Conservation (phyloP, 2,888 invertebrate species). For the Clitarchus hookeri region DNA sequence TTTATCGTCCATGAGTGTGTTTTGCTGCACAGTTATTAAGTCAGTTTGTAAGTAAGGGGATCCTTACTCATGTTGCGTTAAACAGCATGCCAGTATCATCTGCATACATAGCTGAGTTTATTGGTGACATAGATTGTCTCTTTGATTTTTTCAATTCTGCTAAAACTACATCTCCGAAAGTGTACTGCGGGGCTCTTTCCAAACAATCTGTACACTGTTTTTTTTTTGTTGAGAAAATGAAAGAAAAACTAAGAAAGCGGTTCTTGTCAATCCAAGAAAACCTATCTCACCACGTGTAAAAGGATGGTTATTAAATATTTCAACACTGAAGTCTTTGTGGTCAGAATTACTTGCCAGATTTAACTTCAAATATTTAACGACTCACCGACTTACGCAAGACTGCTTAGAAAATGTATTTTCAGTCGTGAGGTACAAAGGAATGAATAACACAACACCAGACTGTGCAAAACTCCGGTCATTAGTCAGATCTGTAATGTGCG, state of each 20-base stretch:
- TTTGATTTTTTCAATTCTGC: constrained; percentile 14
- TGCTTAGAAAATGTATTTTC: not conserved
- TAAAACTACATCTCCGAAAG: constrained; percentile 11
- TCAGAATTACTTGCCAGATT: too few species aligned
- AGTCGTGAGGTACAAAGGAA: not conserved
- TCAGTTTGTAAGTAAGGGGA: too few species aligned
- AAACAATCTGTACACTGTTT: not conserved
- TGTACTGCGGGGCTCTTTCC: not conserved
- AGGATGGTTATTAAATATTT: constrained; percentile 25
- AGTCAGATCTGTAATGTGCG: not conserved
- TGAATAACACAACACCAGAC: not conserved
- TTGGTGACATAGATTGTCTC: constrained; percentile 17
- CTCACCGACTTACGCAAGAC: constrained; percentile 24
- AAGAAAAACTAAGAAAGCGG: too few species aligned
- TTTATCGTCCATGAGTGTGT: not conserved
- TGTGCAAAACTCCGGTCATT: not conserved
- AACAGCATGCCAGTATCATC: too few species aligned
- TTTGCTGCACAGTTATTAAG: too few species aligned
- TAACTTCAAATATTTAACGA: constrained; percentile 25
- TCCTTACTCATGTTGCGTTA: too few species aligned
- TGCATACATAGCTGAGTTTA: not conserved
- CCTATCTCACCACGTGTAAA: too few species aligned
- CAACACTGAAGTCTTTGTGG: not conserved
- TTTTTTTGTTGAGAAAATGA: too few species aligned
- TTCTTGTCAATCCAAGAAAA: constrained; percentile 19